phyloP scores from a whole-genome alignment of 2,888 invertebrate genomes.

The Melanostoma scalare region DNA sequence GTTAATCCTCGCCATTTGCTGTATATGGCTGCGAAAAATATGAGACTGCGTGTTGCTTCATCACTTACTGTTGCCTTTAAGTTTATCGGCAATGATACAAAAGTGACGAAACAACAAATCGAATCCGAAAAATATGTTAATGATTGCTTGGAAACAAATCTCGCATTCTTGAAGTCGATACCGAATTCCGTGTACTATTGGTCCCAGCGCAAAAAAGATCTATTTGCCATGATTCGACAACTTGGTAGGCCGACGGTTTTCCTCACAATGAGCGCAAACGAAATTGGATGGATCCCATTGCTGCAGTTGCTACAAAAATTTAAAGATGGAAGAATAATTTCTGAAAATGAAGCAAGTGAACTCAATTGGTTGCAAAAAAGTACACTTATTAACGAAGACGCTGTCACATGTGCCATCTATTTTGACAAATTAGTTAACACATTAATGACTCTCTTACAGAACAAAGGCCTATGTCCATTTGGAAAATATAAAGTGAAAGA shows the following conservation, averaged over 20 bases:
- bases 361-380: slow-evolving; percentile 62
- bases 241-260: slow-evolving; percentile 78
- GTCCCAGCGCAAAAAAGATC: slow-evolving; percentile 78
- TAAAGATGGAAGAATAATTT: slow-evolving; percentile 49
- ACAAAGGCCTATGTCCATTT: slow-evolving; percentile 74
- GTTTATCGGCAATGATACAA: slow-evolving; percentile 75
- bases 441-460: slow-evolving; percentile 62
- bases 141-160: slow-evolving; percentile 72
- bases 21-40: slow-evolving; percentile 80
- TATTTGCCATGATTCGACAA: slow-evolving; percentile 81
- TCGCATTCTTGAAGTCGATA: slow-evolving; percentile 72
- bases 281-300: slow-evolving; percentile 78
- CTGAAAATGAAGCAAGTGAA: slow-evolving; percentile 35
- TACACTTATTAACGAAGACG: slow-evolving; percentile 73
- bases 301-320: slow-evolving; percentile 78
- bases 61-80: slow-evolving; percentile 73
- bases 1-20: slow-evolving; percentile 74
- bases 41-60: slow-evolving; percentile 70
- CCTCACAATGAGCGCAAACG: slow-evolving; percentile 80
- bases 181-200: slow-evolving; percentile 39
- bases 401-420: slow-evolving; percentile 72
- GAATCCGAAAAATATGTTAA: slow-evolving; percentile 74
- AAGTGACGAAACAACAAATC: slow-evolving; percentile 76
- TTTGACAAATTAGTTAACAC: slow-evolving; percentile 67
- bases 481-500: slow-evolving; percentile 73